Conservation (phyloP, 2,888 invertebrate species). For the Drosophila quinaria region DNA sequence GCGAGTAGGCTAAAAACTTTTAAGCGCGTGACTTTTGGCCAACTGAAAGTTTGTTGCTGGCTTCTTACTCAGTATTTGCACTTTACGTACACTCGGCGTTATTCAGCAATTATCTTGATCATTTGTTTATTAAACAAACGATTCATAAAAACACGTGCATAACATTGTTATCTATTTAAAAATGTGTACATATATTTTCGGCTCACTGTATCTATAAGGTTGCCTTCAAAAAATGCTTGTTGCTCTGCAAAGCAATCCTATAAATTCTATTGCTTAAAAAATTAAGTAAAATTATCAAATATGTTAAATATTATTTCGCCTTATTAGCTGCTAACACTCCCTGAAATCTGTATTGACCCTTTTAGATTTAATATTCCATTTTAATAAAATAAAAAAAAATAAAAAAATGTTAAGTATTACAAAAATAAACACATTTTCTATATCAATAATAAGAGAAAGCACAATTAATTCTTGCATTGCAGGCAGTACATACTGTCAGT, state of each 20-base stretch:
- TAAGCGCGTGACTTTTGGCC: constrained; percentile 22
- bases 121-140: constrained; percentile 32
- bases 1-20: not conserved
- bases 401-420: too few relatives aligned
- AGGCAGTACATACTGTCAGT: constrained; percentile 53
- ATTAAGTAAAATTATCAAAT: not conserved
- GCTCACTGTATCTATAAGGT: not conserved
- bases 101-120: constrained; percentile 24
- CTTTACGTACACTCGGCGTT: constrained; percentile 7
- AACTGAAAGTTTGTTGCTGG: not conserved
- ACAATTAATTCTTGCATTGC: not conserved
- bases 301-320: too few relatives aligned
- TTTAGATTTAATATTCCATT: too few relatives aligned
- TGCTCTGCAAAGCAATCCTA: not conserved
- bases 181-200: not conserved
- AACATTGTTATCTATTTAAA: not conserved
- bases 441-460: not conserved
- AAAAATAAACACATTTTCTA: not conserved
- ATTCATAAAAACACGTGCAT: constrained; percentile 22
- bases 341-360: too few relatives aligned
- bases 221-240: constrained; percentile 6
- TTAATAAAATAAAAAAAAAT: too few relatives aligned
- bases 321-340: too few relatives aligned
- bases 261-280: not conserved
- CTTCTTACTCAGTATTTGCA: constrained; percentile 16